These are phyloP conservation scores for Clanis bilineata DNA, from an alignment of 2,888 invertebrate species.

Conservation along the genomic window DNA sequence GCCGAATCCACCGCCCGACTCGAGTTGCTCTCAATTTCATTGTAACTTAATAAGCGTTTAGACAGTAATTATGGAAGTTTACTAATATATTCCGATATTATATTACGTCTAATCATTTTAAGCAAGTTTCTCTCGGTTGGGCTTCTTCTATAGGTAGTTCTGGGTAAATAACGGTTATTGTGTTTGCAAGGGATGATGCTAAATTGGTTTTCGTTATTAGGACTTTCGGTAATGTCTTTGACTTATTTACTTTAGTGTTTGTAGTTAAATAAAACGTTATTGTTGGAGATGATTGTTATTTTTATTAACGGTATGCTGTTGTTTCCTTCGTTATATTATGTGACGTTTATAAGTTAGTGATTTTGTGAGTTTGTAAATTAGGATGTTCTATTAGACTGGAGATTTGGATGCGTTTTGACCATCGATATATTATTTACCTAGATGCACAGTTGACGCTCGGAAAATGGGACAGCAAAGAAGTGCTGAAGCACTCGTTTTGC, in stretches of 20 bases:
- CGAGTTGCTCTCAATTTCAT: conserved; percentile 9
- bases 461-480: too few species aligned
- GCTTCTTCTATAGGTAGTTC: not conserved
- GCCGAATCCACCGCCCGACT: not conserved
- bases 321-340: too few species aligned
- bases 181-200: conserved; percentile 1
- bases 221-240: not conserved
- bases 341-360: too few species aligned
- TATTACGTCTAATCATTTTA: conserved; percentile 8
- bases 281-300: not conserved
- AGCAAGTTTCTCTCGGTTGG: not conserved
- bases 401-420: too few species aligned
- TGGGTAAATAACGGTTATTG: conserved; percentile 5
- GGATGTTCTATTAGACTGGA: too few species aligned
- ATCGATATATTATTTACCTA: too few species aligned
- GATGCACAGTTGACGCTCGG: too few species aligned
- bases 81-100: conserved; percentile 8
- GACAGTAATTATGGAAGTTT: conserved; percentile 13
- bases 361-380: too few species aligned
- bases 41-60: conserved; percentile 14
- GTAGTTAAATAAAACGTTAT: not conserved
- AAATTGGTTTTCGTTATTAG: not conserved
- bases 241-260: not conserved
- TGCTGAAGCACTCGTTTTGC: too few species aligned
- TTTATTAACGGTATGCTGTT: too few species aligned